Conservation (phyloP, 1,140 invertebrate species). For the Hyphantria cunea region DNA sequence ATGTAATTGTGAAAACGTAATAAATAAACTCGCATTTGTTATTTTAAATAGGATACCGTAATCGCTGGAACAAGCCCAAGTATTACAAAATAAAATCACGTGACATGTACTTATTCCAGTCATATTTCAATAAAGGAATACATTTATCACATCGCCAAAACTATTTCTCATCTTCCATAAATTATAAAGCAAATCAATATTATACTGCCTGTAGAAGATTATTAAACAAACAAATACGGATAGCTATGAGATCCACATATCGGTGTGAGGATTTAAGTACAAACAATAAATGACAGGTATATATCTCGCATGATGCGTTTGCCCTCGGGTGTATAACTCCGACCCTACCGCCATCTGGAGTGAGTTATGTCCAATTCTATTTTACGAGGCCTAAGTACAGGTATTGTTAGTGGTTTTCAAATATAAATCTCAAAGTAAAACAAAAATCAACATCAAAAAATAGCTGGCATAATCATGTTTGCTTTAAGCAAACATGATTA, state of each 20-base stretch:
- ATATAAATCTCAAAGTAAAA: background rate
- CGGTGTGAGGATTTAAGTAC: background rate
- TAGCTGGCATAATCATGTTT: too few species aligned
- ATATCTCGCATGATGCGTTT: conserved; percentile 9
- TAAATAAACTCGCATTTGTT: too few species aligned
- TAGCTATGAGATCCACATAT: too few species aligned
- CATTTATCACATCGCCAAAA: too few species aligned
- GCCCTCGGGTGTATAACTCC: conserved; percentile 8
- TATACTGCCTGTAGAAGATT: background rate
- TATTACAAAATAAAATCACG: too few species aligned
- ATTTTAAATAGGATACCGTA: too few species aligned
- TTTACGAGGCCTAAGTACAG: conserved; percentile 13
- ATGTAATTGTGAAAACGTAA: too few species aligned
- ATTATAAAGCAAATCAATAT: background rate
- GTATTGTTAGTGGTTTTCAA: conserved; percentile 1
- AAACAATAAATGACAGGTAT: conserved; percentile 20
- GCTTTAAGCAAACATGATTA: too few species aligned
- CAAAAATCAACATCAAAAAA: too few species aligned
- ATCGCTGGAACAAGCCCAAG: too few species aligned
- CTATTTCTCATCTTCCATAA: background rate
- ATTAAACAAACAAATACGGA: conserved; percentile 2
- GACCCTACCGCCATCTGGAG: background rate
- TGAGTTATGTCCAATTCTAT: conserved; percentile 20
- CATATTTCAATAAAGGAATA: too few species aligned
- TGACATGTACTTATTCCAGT: too few species aligned